Conservation (phyloP, 1,140 invertebrate genomes). For the Tetragnatha versicolor region DNA sequence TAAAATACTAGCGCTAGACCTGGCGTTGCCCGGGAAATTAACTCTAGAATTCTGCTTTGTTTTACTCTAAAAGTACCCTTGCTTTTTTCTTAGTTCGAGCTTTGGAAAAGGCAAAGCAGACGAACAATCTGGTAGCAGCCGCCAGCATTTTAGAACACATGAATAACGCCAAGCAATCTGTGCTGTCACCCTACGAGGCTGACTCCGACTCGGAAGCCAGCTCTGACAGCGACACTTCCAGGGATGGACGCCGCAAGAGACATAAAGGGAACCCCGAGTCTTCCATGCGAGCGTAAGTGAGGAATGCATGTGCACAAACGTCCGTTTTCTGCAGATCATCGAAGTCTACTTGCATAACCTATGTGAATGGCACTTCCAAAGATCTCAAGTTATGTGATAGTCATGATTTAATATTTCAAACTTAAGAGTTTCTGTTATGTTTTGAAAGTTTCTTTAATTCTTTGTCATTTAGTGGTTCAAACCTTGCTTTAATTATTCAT, state of each 20-base stretch:
- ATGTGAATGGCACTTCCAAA: constrained; percentile 21
- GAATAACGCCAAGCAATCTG: constrained; percentile 62
- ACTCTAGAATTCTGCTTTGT: no score
- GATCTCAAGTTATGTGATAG: constrained; percentile 49
- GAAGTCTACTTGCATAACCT: constrained; percentile 22
- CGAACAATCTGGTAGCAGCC: constrained; percentile 70
- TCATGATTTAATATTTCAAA: background rate
- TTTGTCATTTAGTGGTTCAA: no score
- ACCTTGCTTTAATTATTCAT: no score
- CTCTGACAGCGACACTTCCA: constrained; percentile 66
- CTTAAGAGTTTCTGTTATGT: no score
- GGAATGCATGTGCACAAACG: constrained; percentile 5
- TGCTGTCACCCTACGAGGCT: constrained; percentile 64
- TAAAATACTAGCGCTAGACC: no score
- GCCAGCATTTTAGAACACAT: constrained; percentile 62
- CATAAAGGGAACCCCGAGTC: constrained; percentile 60
- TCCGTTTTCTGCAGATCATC: constrained; percentile 13
- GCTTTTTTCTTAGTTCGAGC: constrained; percentile 71
- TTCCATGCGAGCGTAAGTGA: background rate
- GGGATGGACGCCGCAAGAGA: constrained; percentile 66
- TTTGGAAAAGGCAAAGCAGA: constrained; percentile 75
- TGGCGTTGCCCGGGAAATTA: no score
- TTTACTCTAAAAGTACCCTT: no score
- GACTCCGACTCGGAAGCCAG: constrained; percentile 67
- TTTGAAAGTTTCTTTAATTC: no score